Conservation (phyloP, 2,888 invertebrate genomes). For the Stenodema calcarata region DNA sequence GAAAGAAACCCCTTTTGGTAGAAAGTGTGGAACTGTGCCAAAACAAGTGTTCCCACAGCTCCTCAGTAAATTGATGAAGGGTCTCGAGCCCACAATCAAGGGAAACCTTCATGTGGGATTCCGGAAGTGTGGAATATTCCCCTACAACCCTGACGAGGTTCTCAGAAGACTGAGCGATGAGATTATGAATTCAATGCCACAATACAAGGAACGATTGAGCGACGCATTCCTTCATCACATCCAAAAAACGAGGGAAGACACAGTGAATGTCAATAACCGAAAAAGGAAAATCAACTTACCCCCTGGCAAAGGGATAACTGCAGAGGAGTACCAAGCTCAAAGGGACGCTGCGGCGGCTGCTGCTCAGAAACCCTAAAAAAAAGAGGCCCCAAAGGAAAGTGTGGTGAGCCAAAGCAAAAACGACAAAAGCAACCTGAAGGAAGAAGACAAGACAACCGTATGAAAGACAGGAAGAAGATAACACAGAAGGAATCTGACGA, state of each 20-base stretch:
- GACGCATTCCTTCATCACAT: too few species aligned
- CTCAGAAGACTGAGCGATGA: neutral
- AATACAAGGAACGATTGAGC: neutral
- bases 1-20: slow-evolving; percentile 1
- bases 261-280: neutral
- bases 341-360: neutral
- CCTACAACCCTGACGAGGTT: too few species aligned
- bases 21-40: neutral
- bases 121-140: neutral
- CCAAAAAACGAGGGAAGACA: too few species aligned
- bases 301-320: slow-evolving; percentile 5
- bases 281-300: slow-evolving; percentile 14
- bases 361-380: neutral
- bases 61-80: neutral
- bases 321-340: slow-evolving; percentile 2
- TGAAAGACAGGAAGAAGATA: neutral
- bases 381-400: neutral
- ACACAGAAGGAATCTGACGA: neutral
- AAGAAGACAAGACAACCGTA: neutral
- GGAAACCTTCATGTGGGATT: neutral
- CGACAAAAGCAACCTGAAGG: neutral
- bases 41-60: neutral
- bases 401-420: neutral
- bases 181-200: neutral
- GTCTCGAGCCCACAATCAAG: neutral